A percentile compares a stretch with the other conserved stretches of the same genome.
These are phyloP conservation scores for Lordiphosa mommai DNA, from an alignment of 1,140 invertebrate species.

Conservation along the genomic window DNA sequence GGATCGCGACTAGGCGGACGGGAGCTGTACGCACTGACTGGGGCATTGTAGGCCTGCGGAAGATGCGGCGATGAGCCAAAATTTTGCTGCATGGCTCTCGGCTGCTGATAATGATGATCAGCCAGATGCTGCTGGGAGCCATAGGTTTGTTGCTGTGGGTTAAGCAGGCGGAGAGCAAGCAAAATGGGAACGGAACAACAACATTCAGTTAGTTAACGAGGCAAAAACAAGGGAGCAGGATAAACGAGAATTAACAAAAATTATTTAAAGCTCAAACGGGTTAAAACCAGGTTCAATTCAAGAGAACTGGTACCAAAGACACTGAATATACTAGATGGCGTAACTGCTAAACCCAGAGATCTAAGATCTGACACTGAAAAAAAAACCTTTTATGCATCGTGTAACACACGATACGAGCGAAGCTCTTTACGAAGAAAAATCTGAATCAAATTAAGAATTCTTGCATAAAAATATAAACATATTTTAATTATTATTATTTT, in stretches of 20 bases:
- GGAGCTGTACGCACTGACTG: constrained; percentile 66
- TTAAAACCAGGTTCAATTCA: background rate
- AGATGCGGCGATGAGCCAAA: constrained; percentile 84
- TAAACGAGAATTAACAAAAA: background rate
- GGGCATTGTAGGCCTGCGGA: constrained; percentile 78
- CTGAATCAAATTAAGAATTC: no score
- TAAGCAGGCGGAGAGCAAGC: constrained; percentile 1
- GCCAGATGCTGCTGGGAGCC: constrained; percentile 83
- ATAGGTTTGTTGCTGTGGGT: constrained; percentile 80
- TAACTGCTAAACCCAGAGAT: no score
- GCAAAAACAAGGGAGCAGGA: constrained; percentile 1
- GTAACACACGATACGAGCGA: no score
- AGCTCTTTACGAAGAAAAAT: no score
- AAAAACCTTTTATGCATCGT: no score
- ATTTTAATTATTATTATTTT: no score
- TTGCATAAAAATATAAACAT: no score
- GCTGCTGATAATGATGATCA: constrained; percentile 70
- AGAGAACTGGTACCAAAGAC: no score
- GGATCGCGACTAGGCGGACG: constrained; percentile 79
- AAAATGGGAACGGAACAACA: constrained; percentile 1
- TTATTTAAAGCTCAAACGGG: background rate
- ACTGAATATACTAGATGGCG: no score
- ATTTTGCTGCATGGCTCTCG: constrained; percentile 69
- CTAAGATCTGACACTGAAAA: no score
- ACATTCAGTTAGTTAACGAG: constrained; percentile 15